Evolutionary conservation across 2,797 vertebrate genomes (phyloP), one percentile per base, ranked within the genome.

Genomic region (Halcyon smyrnensis): DNA sequence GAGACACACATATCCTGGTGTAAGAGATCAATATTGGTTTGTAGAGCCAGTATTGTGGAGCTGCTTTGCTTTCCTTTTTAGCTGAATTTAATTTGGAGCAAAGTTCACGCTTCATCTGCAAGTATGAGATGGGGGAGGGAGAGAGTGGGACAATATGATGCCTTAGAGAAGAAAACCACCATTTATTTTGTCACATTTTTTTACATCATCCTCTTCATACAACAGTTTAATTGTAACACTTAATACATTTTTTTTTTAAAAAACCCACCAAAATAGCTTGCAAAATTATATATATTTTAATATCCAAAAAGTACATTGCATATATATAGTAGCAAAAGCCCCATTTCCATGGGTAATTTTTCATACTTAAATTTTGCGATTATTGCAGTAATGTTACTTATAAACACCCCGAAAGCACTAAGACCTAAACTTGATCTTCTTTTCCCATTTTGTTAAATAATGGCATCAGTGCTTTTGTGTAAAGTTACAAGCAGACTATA

Each of bases 261-360:
- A 97, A 97, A 98, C 96, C 96, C 98, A 96, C 92, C 96, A 97
- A 91, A 98, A 98, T 99, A 99, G 99, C 98, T 98, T 99, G 98
- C 97, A 99, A 99, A 99, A 99, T 99, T 99, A 99, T 98, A 99
- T 99, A 99, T 98, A 98, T 98, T 98, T 98, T 98, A 97, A 98
- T 98, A 98, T 99, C 98, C 98, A 98, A 99, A 97, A 98, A 99
- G 99, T 99, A 99, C 98, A 99, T 99, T 99, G 99, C 98, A 99
- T 99, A 99, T 97, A 99, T 97, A 98, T 83, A 99, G 98, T 98
- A 99, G 98, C 98, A 98, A 98, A 96, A 98, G 98, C 98, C 98
- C 98, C 97, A 93, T 98, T 98, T 98, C 88, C 93, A 97, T 96
- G 97, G 97, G 97, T 94, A 76, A 96, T 96, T 95, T 95, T 92